Evolutionary conservation across 2,797 vertebrate species (phyloP).

Genomic region (Tiaroga cobitis): DNA sequence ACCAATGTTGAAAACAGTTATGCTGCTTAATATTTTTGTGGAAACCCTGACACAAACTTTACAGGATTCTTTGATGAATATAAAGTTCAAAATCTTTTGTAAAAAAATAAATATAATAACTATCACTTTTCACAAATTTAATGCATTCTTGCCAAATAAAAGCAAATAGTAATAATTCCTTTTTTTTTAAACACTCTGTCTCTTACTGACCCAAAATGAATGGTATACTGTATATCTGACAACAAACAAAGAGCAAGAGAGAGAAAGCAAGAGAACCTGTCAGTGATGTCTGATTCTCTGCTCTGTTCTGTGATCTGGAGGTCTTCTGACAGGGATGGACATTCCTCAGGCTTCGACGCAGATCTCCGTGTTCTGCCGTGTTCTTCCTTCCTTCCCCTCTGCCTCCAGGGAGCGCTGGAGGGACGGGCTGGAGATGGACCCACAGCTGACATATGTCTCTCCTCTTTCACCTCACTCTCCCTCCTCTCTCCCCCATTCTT

Average conservation of each 20-base stretch:
- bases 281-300: constrained; percentile 29
- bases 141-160: neutral
- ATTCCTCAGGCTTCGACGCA: constrained; percentile 50
- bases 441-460: constrained; percentile 47
- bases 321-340: neutral
- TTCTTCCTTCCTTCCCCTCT: constrained; percentile 72
- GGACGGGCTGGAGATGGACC: constrained; percentile 47
- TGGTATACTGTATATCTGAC: neutral
- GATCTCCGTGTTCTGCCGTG: constrained; percentile 24
- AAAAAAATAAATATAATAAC: neutral
- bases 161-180: neutral
- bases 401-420: constrained; percentile 69
- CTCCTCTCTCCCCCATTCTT: constrained; percentile 60
- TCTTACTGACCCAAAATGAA: neutral
- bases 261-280: constrained; percentile 53
- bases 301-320: constrained; percentile 48
- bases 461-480: constrained; percentile 29
- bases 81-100: neutral
- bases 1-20: neutral
- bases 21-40: neutral
- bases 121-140: neutral
- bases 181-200: neutral
- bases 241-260: neutral
- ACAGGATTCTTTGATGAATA: neutral
- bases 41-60: neutral